phyloP scores from a whole-genome alignment of 2,888 invertebrate genomes.

The Chalcosyrphus nemorum region DNA sequence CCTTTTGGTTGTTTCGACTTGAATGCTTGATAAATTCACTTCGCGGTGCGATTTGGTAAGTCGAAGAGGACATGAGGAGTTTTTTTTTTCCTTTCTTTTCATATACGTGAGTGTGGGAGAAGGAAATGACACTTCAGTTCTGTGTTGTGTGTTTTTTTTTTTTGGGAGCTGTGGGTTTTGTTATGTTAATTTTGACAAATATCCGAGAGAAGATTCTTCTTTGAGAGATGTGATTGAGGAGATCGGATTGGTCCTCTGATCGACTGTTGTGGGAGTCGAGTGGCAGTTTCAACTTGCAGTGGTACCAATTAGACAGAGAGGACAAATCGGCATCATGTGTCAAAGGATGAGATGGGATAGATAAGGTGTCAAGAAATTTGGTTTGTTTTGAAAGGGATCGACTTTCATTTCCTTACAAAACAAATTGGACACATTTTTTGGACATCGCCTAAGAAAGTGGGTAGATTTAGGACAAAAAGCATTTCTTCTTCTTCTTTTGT shows the following conservation, averaged over 20 bases:
- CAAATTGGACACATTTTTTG: neutral
- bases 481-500: too few species aligned
- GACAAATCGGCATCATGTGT: constrained; percentile 51
- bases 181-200: constrained; percentile 73
- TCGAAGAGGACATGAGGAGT: neutral
- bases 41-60: constrained; percentile 53
- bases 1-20: constrained; percentile 43
- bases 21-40: constrained; percentile 62
- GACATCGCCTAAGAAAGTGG: too few species aligned
- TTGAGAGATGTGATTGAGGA: constrained; percentile 16
- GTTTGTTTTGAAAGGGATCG: neutral
- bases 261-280: constrained; percentile 45
- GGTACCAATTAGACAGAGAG: constrained; percentile 46
- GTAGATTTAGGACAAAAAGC: too few species aligned
- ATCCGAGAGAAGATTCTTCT: constrained; percentile 52
- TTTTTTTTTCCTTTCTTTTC: too few species aligned
- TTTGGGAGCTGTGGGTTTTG: constrained; percentile 40
- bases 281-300: constrained; percentile 19
- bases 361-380: constrained; percentile 5
- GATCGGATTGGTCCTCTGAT: constrained; percentile 21
- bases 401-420: neutral
- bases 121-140: constrained; percentile 46
- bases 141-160: too few species aligned
- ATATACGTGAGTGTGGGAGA: constrained; percentile 33
- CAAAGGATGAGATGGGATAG: constrained; percentile 22